phyloP scores from a whole-genome alignment of 2,113 vertebrate species.

The Trogon melanurus region DNA sequence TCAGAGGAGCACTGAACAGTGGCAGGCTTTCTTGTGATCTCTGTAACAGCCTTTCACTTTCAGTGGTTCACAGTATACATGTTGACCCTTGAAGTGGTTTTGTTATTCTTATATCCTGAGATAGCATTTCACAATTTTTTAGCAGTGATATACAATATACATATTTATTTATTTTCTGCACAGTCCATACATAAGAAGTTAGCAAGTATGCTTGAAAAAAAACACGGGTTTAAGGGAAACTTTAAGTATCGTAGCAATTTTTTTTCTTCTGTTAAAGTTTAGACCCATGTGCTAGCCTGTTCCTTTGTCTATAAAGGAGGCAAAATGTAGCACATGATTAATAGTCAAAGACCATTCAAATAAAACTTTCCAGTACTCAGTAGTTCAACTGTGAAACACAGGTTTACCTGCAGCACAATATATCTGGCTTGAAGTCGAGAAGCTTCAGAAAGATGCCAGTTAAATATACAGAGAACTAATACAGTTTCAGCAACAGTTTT shows the following conservation, averaged over 20 bases:
- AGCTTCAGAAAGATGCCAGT: neutral
- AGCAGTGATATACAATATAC: neutral
- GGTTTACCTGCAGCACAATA: neutral
- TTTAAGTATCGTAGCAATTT: neutral
- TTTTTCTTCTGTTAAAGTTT: neutral
- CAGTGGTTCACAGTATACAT: neutral
- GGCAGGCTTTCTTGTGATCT: neutral
- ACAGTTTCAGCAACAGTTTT: neutral
- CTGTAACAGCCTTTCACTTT: neutral
- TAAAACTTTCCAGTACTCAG: neutral
- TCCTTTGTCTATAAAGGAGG: neutral
- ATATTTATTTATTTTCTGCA: neutral
- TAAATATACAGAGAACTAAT: neutral
- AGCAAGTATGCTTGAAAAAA: neutral
- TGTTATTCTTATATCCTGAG: neutral
- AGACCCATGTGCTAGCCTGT: neutral
- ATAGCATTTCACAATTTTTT: neutral
- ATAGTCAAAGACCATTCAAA: neutral
- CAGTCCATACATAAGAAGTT: neutral
- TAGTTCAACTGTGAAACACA: neutral
- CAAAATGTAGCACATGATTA: neutral
- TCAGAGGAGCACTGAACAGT: neutral
- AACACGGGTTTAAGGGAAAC: neutral
- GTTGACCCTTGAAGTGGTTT: neutral
- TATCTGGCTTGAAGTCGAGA: neutral